phyloP scores from a whole-genome alignment of 2,888 invertebrate genomes.

The Polydrusus cervinus region DNA sequence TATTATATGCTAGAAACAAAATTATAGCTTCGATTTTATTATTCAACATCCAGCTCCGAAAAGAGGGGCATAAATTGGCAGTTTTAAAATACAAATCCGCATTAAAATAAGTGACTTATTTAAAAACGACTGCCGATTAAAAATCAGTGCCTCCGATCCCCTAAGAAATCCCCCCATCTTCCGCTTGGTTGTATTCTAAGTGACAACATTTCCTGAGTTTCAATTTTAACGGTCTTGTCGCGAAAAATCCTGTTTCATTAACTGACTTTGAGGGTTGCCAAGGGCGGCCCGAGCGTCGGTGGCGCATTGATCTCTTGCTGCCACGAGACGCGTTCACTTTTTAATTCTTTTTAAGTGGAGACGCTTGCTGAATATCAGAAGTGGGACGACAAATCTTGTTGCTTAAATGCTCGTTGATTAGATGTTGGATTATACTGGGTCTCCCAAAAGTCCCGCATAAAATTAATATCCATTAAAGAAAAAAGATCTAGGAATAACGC shows the following conservation, averaged over 20 bases:
- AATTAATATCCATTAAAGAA: too few species aligned
- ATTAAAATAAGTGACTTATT: conserved; percentile 60
- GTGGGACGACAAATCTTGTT: conserved; percentile 28
- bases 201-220: conserved; percentile 67
- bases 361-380: conserved; percentile 33
- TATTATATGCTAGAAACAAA: background rate
- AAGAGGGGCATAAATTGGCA: conserved; percentile 45
- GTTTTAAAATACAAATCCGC: conserved; percentile 57
- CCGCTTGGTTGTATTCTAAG: conserved; percentile 61
- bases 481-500: too few species aligned
- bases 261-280: conserved; percentile 69
- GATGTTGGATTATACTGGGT: background rate
- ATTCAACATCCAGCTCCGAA: background rate
- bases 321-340: conserved; percentile 46
- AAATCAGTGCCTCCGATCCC: conserved; percentile 39
- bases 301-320: conserved; percentile 51
- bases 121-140: conserved; percentile 52
- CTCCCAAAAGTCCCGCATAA: too few species aligned
- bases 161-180: conserved; percentile 49
- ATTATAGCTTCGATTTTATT: background rate
- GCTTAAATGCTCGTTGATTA: background rate
- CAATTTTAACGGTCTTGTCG: conserved; percentile 68
- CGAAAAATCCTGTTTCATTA: conserved; percentile 72
- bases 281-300: conserved; percentile 56
- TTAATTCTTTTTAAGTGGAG: conserved; percentile 41